Conservation (phyloP, 1,140 invertebrate species). For the Euura saliciscinereae region DNA sequence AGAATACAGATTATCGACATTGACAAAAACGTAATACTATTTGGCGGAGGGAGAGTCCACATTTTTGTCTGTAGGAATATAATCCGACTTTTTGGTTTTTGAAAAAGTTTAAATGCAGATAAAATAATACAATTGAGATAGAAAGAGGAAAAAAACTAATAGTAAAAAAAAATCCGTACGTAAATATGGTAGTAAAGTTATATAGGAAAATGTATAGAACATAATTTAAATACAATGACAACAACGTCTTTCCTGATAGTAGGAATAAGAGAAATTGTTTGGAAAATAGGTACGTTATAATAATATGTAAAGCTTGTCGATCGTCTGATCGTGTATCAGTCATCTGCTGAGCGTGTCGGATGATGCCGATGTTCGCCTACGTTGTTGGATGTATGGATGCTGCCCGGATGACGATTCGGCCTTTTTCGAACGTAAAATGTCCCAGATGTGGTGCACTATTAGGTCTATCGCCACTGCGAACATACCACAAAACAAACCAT, state of each 20-base stretch:
- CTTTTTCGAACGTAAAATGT: slow-evolving; percentile 81
- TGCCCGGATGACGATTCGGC: slow-evolving; percentile 55
- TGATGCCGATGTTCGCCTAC: slow-evolving; percentile 53
- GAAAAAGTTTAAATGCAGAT: too few species aligned
- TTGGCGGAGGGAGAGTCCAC: too few species aligned
- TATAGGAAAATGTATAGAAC: too few species aligned
- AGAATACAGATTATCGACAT: too few species aligned
- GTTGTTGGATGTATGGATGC: slow-evolving; percentile 57
- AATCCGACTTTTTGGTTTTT: too few species aligned
- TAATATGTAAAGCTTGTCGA: neutral
- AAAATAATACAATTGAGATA: too few species aligned
- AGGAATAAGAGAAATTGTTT: too few species aligned
- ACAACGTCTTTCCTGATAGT: too few species aligned
- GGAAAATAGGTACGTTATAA: neutral
- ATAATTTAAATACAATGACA: too few species aligned
- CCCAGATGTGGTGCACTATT: slow-evolving; percentile 98
- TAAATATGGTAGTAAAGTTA: slow-evolving; percentile 13
- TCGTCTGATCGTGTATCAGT: slow-evolving; percentile 32
- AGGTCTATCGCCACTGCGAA: slow-evolving; percentile 98
- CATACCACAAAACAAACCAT: slow-evolving; percentile 63
- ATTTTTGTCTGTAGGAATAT: too few species aligned
- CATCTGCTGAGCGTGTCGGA: slow-evolving; percentile 63
- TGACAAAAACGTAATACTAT: too few species aligned
- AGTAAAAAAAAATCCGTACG: slow-evolving; percentile 19
- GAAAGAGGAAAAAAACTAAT: slow-evolving; percentile 15